Conservation (phyloP, 2,113 vertebrate genomes). For the Petrocephalus microphthalmus region DNA sequence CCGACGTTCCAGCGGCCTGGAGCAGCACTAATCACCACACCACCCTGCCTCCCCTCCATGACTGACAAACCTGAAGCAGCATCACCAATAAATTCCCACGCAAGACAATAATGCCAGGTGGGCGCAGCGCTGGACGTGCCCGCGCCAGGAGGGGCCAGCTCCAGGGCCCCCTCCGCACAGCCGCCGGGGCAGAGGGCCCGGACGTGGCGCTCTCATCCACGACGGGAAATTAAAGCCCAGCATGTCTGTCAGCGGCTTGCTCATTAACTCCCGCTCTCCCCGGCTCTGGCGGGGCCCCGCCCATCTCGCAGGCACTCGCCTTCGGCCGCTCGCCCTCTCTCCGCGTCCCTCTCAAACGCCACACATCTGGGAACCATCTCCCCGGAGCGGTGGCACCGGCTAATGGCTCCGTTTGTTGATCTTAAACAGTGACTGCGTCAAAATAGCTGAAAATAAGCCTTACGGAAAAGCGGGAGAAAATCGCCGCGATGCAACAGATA, state of each 20-base stretch:
- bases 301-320: not conserved
- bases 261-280: constrained; percentile 30
- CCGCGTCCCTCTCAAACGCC: not conserved
- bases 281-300: not conserved
- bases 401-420: constrained; percentile 33
- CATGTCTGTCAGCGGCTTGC: constrained; percentile 20
- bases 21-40: not conserved
- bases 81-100: not conserved
- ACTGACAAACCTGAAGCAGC: not conserved
- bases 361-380: constrained; percentile 42
- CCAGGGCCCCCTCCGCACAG: not conserved
- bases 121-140: not conserved
- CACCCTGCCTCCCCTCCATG: too few species aligned
- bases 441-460: constrained; percentile 20
- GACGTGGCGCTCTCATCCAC: constrained; percentile 32
- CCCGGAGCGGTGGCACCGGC: constrained; percentile 22
- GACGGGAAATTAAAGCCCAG: constrained; percentile 36
- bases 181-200: constrained; percentile 21
- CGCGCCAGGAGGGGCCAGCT: not conserved
- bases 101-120: not conserved
- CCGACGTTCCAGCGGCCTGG: not conserved
- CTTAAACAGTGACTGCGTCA: constrained; percentile 35
- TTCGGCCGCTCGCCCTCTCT: not conserved
- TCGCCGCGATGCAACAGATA: too few species aligned
- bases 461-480: not conserved